phyloP scores from a whole-genome alignment of 2,797 vertebrate genomes.

The Hydrophis major region DNA sequence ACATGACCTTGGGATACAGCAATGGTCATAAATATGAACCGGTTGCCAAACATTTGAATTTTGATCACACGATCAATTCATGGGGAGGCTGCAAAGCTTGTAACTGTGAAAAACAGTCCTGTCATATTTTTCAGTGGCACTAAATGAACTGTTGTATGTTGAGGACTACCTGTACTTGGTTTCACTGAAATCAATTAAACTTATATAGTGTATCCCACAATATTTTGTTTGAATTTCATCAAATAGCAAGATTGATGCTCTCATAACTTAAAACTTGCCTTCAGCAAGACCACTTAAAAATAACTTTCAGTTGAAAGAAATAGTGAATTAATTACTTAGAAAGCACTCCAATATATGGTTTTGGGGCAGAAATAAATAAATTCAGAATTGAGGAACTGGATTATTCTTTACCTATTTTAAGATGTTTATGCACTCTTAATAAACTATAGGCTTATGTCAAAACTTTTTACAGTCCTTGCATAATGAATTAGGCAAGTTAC shows the following conservation, averaged over 20 bases:
- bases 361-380: neutral
- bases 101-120: neutral
- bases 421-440: neutral
- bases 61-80: neutral
- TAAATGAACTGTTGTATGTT: neutral
- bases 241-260: neutral
- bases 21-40: neutral
- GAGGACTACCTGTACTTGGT: neutral
- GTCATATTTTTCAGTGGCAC: neutral
- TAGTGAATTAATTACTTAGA: neutral
- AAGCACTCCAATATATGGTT: neutral
- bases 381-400: neutral
- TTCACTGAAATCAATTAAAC: neutral
- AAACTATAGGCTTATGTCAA: neutral
- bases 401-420: neutral
- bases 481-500: neutral
- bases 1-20: no score
- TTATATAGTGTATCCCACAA: neutral
- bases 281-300: neutral
- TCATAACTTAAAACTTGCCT: neutral
- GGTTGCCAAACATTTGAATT: neutral
- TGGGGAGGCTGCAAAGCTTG: neutral
- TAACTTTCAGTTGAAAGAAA: neutral
- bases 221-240: conserved; percentile 13
- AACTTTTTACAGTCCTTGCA: conserved; percentile 16